Base-by-base conservation (phyloP, 2,113 vertebrate genomes). In the Petromus typicus region DNA sequence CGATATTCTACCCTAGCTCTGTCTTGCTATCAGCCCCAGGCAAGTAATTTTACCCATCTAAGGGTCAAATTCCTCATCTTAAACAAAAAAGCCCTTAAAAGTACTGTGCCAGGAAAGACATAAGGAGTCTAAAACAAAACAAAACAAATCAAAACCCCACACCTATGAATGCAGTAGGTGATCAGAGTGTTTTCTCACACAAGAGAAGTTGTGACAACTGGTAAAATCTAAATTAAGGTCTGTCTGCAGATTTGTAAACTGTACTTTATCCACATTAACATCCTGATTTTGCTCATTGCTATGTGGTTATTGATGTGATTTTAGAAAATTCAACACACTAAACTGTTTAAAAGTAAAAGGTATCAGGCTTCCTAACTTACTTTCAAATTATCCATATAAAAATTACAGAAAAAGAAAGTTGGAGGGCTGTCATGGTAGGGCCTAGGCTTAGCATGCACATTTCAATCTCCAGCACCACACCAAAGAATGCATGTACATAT, bases 321-420 rank as follows among this genome's bases (percentile, higher is more conserved):
- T 88, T 25, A 78, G 63, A 90, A 95, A 90, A 78, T 59, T 16
- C 25, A 27, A 89, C 66, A 54, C 32, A 73, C 37, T 83, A n/a
- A 54, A 51, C 11, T 88, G 56, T 57, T 92, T 45, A 57, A 66
- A 73, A 88, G 51, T 63, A 73, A 92, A 78, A 10, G 61, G 59
- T 18, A 57, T 71, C 61, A 27, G 7, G 3, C 78, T 75, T 83
- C 54, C 93, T 79, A 64, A 13, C 25, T 89, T 93, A 64, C 16
- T 59, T 86, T 86, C 61, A 86, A 80, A 59, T 48, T 10, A 30
- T 17, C 88, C 71, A 84, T 69, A 64, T 43, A 64, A 76, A 93
- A 87, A 45, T 45, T 45, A 80, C 0, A 69, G 20, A 86, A 67
- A 82, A 59, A 73, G 30, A 51, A 25, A 54, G 20, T 64, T 30